A percentile compares a stretch with the other conserved stretches of the same genome.
Conservation (phyloP, 2,113 vertebrate species). For the Marmota flaviventris region DNA sequence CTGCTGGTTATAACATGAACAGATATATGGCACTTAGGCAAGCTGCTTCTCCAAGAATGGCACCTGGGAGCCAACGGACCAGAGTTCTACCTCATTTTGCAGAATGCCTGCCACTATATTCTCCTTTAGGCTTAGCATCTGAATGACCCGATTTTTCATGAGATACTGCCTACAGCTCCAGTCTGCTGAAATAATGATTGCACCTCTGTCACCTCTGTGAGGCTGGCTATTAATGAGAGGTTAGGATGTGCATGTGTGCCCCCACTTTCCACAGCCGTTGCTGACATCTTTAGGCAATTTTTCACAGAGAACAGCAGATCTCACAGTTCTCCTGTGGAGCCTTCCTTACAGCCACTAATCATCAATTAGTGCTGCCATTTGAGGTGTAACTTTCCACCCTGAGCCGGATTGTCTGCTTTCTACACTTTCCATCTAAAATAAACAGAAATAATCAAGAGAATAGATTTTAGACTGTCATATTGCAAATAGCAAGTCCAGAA, state of each 20-base stretch:
- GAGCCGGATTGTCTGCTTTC: background rate
- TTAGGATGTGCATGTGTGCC: background rate
- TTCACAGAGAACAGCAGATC: background rate
- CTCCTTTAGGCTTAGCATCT: background rate
- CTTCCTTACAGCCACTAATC: slow-evolving; percentile 36
- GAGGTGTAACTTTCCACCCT: slow-evolving; percentile 10
- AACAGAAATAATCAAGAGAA: slow-evolving; percentile 60
- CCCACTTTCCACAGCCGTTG: background rate
- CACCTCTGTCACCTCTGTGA: slow-evolving; percentile 3
- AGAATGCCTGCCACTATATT: slow-evolving; percentile 26
- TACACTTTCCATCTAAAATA: slow-evolving; percentile 59
- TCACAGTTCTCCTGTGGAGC: slow-evolving; percentile 26
- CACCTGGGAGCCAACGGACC: background rate
- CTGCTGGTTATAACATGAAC: background rate
- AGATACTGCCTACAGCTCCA: slow-evolving; percentile 5
- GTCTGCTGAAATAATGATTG: slow-evolving; percentile 51
- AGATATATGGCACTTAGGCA: background rate
- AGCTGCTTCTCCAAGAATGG: background rate
- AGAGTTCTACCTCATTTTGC: background rate
- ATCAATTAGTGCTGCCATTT: slow-evolving; percentile 58
- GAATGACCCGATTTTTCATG: background rate
- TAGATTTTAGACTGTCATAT: background rate
- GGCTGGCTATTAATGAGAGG: slow-evolving; percentile 38
- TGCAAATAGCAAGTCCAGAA: background rate
- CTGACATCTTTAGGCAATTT: background rate